A percentile compares a stretch with the other conserved stretches of the same genome.
Evolutionary conservation across 2,888 invertebrate species (phyloP).

Genomic region (Tigriopus californicus): DNA sequence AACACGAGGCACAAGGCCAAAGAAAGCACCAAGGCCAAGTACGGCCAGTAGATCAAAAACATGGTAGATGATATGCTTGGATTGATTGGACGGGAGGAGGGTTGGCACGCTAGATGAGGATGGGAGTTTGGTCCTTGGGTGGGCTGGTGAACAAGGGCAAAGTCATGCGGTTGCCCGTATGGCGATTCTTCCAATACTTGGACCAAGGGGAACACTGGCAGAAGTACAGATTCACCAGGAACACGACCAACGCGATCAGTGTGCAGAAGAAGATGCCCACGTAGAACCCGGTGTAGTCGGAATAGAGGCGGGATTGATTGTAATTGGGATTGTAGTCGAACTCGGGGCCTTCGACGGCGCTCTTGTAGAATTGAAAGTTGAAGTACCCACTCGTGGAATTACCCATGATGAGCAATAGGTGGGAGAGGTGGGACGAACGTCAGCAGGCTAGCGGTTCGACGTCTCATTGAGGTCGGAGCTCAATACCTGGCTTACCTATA

Average conservation of each 20-base stretch:
- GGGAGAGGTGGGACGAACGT: too few species aligned
- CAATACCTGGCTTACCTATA: too few species aligned
- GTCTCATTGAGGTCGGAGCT: too few species aligned
- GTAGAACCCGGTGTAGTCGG: slow-evolving; percentile 13
- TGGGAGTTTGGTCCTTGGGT: slow-evolving; percentile 12
- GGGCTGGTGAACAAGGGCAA: slow-evolving; percentile 9
- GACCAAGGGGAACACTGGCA: slow-evolving; percentile 3
- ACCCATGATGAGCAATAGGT: too few species aligned
- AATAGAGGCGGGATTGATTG: slow-evolving; percentile 7
- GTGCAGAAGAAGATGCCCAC: slow-evolving; percentile 5
- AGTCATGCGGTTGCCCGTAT: slow-evolving; percentile 5
- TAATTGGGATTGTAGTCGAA: slow-evolving; percentile 14
- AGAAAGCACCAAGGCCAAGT: not conserved
- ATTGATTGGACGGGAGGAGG: not conserved
- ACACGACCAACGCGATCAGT: not conserved
- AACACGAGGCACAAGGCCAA: not conserved
- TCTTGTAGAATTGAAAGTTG: not conserved
- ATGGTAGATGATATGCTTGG: not conserved
- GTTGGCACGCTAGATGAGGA: slow-evolving; percentile 10
- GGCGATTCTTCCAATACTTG: slow-evolving; percentile 9
- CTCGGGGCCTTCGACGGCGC: slow-evolving; percentile 8
- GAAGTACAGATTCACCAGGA: not conserved
- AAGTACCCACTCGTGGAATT: not conserved
- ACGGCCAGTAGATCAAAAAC: slow-evolving; percentile 9
- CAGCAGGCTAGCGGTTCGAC: too few species aligned